These are phyloP conservation scores for Drosophila lutescens DNA, from an alignment of 2,888 invertebrate species.

Conservation along the genomic window DNA sequence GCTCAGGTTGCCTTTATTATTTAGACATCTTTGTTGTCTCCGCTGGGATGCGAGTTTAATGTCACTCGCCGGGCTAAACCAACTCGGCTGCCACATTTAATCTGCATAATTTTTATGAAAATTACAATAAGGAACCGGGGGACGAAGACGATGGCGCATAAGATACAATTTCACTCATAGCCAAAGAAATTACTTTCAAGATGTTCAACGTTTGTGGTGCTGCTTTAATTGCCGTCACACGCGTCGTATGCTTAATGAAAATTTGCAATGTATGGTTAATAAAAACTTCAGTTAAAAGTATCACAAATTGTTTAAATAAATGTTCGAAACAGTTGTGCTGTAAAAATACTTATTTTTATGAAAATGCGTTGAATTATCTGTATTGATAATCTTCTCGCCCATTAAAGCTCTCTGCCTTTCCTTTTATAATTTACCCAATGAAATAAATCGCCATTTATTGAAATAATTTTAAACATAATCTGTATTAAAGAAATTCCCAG, in stretches of 20 bases:
- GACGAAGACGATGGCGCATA: background rate
- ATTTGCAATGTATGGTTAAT: too few species aligned
- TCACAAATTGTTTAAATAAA: too few species aligned
- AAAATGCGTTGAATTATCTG: too few species aligned
- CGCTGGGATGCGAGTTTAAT: constrained; percentile 71
- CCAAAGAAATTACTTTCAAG: constrained; percentile 7
- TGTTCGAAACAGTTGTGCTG: too few species aligned
- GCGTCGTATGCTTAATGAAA: constrained; percentile 21
- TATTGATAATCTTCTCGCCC: background rate
- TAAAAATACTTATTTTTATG: too few species aligned
- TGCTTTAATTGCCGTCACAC: constrained; percentile 53
- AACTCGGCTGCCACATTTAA: constrained; percentile 73
- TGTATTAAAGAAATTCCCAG: background rate
- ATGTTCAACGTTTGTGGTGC: constrained; percentile 24
- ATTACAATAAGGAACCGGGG: constrained; percentile 38
- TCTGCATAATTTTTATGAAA: constrained; percentile 76
- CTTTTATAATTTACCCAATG: background rate
- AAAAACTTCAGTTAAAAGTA: too few species aligned
- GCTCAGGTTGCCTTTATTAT: constrained; percentile 70
- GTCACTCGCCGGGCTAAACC: constrained; percentile 61
- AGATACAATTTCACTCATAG: constrained; percentile 12
- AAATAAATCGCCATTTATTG: background rate
- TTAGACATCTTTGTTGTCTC: constrained; percentile 62
- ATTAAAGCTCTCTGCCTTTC: background rate
- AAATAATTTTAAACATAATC: background rate